Base-by-base conservation (phyloP, 2,797 vertebrate genomes). In the Cynodonichthys magdalenae region DNA sequence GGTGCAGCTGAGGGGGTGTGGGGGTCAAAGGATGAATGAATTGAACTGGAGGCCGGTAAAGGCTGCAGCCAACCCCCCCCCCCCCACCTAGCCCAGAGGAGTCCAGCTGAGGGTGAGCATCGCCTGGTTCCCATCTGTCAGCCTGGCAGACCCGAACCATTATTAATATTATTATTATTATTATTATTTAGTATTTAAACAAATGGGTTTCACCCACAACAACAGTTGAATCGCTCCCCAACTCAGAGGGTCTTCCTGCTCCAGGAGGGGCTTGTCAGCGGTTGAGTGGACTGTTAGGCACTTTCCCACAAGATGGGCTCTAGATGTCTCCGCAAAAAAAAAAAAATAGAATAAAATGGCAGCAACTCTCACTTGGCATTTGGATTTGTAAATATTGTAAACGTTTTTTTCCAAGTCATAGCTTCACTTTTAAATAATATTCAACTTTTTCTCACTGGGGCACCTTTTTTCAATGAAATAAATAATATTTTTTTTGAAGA, bases 381-480 rank as follows among this genome's bases (percentile, higher is more conserved):
- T 78, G 75, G 84, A 87, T 87, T 71, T 94, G 92, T 93, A 94
- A 92, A 93, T 92, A 93, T 85, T 93, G 92, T 92, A 92, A 88
- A 92, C 90, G 86, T 91, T 92, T 88, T 12, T 24, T 45, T 19
- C 82, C 89, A 90, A 90, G 79, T 89, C 86, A 90, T 86, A 73
- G 70, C 74, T 89, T 85, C 82, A 81, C 86, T 81, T 77, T 54
- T 51, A 31, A 46, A 61, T 59, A 50, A 59, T 59, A 53, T 71
- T 28, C 58, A 48, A 39, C 20, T 47, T 17, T 18, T 59, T 64
- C 44, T 66, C 90, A 94, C 91, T 93, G 84, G 89, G 91, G 92
- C 92, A 93, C 92, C 93, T 94, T 89, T 92, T 89, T 89, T 91
- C 64, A 19, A n/a, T 18, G 4, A 42, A 20, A 20, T 15, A 1